Evolutionary conservation across 2,113 vertebrate species (phyloP).

Genomic region (Pardalotus punctatus): DNA sequence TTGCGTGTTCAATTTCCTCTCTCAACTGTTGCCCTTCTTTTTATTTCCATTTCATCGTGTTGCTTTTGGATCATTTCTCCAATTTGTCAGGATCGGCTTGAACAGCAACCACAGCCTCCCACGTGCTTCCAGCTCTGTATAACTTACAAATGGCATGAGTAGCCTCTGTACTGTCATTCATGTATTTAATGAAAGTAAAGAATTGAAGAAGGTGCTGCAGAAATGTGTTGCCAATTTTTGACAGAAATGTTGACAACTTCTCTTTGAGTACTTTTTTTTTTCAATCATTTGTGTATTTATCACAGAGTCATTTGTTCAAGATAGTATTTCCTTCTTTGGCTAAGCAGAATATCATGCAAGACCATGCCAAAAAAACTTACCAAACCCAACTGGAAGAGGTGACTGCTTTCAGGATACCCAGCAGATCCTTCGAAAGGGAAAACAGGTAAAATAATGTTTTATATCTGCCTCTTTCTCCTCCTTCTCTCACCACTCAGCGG

Average conservation of each 20-base stretch:
- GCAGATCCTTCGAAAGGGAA: background rate
- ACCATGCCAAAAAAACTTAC: background rate
- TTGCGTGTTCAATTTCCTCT: background rate
- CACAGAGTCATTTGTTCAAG: background rate
- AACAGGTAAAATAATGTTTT: background rate
- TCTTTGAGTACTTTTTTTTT: background rate
- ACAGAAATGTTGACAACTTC: slow-evolving; percentile 1
- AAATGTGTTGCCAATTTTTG: background rate
- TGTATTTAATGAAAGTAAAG: background rate
- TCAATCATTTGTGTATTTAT: background rate
- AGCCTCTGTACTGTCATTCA: background rate
- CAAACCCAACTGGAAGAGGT: background rate
- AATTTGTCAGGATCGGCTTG: background rate
- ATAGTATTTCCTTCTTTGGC: background rate
- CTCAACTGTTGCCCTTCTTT: background rate
- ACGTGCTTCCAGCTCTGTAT: background rate
- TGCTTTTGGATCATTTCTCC: slow-evolving; percentile 6
- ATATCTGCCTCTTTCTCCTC: background rate
- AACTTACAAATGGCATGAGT: background rate
- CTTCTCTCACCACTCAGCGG: background rate
- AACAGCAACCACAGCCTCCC: background rate
- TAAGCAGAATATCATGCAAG: background rate
- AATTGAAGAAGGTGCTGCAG: background rate
- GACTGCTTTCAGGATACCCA: background rate
- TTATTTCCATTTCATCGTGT: background rate